phyloP scores from a whole-genome alignment of 1,140 invertebrate species.

The Drosophila lacteicornis region DNA sequence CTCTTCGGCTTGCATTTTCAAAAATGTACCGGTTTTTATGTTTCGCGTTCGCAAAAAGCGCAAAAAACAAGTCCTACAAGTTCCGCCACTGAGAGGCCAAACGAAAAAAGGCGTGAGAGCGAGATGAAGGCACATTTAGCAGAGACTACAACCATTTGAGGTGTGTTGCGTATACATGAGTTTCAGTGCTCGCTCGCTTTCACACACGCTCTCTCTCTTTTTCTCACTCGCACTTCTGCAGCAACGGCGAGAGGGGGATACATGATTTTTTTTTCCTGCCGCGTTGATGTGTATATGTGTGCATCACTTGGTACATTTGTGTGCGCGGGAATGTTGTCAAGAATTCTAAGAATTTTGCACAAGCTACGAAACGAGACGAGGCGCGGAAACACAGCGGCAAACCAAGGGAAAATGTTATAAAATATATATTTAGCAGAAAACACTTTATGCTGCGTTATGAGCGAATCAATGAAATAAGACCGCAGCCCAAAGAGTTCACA shows the following conservation, averaged over 20 bases:
- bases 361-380: slow-evolving; percentile 41
- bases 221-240: slow-evolving; percentile 49
- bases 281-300: slow-evolving; percentile 39
- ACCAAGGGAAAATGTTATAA: not conserved
- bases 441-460: slow-evolving; percentile 9
- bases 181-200: slow-evolving; percentile 42
- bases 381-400: slow-evolving; percentile 28
- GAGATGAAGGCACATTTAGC: slow-evolving; percentile 43
- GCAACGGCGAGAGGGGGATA: slow-evolving; percentile 34
- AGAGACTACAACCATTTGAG: slow-evolving; percentile 69
- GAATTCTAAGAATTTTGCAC: slow-evolving; percentile 81
- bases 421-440: slow-evolving; percentile 6
- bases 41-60: slow-evolving; percentile 66
- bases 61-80: slow-evolving; percentile 79
- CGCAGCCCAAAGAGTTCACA: slow-evolving; percentile 21
- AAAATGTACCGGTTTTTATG: slow-evolving; percentile 78
- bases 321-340: slow-evolving; percentile 80
- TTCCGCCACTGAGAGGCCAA: slow-evolving; percentile 41
- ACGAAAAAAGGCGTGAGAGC: slow-evolving; percentile 30
- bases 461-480: slow-evolving; percentile 3
- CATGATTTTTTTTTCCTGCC: slow-evolving; percentile 35
- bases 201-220: slow-evolving; percentile 38
- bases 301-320: slow-evolving; percentile 29
- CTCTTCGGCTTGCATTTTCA: slow-evolving; percentile 37
- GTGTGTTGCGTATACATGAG: slow-evolving; percentile 69